Conservation (phyloP, 35 echinoderm and acorn worm species). For the Acanthaster planci region DNA sequence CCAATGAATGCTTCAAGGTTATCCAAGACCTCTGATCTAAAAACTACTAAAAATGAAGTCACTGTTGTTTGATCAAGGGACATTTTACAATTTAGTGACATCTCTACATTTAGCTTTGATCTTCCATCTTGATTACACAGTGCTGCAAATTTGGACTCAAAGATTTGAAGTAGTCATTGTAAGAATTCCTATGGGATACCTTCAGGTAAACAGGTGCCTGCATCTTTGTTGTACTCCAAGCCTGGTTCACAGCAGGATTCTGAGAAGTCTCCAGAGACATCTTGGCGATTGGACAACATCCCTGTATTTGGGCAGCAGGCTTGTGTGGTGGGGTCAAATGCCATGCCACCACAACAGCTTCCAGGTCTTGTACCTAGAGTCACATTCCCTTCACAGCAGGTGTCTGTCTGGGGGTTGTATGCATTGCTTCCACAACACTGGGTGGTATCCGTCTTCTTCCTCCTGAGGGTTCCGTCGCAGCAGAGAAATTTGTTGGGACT, state of each 20-base stretch:
- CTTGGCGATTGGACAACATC: background rate
- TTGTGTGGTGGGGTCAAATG: background rate
- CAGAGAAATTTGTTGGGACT: background rate
- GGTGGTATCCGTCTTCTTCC: background rate
- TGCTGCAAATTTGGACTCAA: too few species aligned
- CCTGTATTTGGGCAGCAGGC: background rate
- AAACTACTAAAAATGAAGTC: too few species aligned
- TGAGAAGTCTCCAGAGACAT: background rate
- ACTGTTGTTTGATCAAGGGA: too few species aligned
- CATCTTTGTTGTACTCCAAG: slow-evolving; percentile 1
- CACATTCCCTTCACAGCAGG: slow-evolving; percentile 26
- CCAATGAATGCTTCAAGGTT: too few species aligned
- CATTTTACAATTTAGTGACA: too few species aligned
- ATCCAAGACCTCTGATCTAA: too few species aligned
- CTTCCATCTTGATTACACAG: too few species aligned
- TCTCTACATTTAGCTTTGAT: too few species aligned
- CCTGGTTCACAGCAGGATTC: background rate
- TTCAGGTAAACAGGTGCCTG: background rate
- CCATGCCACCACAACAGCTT: background rate
- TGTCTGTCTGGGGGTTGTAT: background rate
- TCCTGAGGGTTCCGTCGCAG: background rate
- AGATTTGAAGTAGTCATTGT: too few species aligned
- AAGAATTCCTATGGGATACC: too few species aligned
- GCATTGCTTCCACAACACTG: slow-evolving; percentile 40
- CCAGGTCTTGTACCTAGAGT: background rate